Conservation (phyloP, 2,797 vertebrate species). For the Chloroceryle inda region DNA sequence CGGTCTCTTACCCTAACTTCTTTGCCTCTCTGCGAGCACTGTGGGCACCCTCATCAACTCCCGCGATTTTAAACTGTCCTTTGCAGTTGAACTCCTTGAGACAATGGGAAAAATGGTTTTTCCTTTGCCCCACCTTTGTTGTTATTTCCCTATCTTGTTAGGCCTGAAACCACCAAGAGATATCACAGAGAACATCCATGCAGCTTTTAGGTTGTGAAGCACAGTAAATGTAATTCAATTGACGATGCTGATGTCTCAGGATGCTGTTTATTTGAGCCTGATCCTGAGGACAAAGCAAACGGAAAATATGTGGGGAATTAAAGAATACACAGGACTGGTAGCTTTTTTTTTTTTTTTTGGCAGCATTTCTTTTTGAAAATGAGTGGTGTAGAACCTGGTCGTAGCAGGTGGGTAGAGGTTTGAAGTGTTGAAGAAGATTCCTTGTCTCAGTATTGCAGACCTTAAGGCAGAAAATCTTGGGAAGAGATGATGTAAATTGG, state of each 20-base stretch:
- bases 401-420: not conserved
- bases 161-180: not conserved
- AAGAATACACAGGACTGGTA: not conserved
- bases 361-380: not conserved
- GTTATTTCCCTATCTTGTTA: accelerated
- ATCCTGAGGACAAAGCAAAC: not conserved
- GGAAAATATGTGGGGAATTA: not conserved
- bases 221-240: not conserved
- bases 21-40: accelerated
- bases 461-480: not conserved
- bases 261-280: not conserved
- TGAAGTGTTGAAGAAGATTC: not conserved
- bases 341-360: not conserved
- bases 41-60: not conserved
- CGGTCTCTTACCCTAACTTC: accelerated
- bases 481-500: not conserved
- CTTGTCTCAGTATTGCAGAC: not conserved
- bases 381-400: not conserved
- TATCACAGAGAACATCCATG: accelerated
- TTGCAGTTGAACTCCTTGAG: accelerated
- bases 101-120: not conserved
- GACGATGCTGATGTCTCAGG: not conserved
- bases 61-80: accelerated
- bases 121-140: accelerated
- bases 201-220: not conserved